Evolutionary conservation across 2,888 invertebrate species (phyloP), one percentile per base, ranked within the genome.

Genomic region (Apamea sordens): DNA sequence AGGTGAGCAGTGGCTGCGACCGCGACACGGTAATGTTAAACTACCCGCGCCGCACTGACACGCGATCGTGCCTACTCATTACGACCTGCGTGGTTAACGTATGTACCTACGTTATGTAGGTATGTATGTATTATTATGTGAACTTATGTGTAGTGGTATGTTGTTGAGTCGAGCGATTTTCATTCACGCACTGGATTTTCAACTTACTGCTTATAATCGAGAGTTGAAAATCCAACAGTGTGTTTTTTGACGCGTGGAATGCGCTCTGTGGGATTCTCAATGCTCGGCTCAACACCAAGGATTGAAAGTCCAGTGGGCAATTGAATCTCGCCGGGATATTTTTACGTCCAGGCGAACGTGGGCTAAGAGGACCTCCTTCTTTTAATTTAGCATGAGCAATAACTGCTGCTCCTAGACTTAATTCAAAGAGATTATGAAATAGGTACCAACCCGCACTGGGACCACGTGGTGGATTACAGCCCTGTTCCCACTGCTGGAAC

Each of bases 51-150:
- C 75, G 56, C 41, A 76, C 71, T 71, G 73, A 64, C 89, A 87
- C 77, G 87, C 85, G 80, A 88, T 59, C 73, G 72, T 76, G 78
- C 10, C 70, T 67, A 73, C 79, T 83, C 80, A 85, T 86, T 87
- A 80, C 50, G 73, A 84, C 36, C 67, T 83, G 77, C 72, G 72
- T 64, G 56, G 67, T 74, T 64, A 28, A 77, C 65, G 73, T 71
- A 74, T 68, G 56, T 61, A 61, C 18, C 13, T 69, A 59, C 28
- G 24, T 75, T 64, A 69, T 63, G 13, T 3, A 56, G 28, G 24
- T 47, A 50, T 44, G 13, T 65, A 18, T 21, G 28, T 64, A 56
- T 69, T 69, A 15, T 32, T 32, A 32, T 32, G 32, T 32, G 32
- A 32, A 32, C 32, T 69, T 69, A 24, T 65, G 56, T 75, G 5